These are phyloP conservation scores for Agrenia bidenticulata DNA, from an alignment of 2,888 invertebrate genomes.

Conservation along the genomic window DNA sequence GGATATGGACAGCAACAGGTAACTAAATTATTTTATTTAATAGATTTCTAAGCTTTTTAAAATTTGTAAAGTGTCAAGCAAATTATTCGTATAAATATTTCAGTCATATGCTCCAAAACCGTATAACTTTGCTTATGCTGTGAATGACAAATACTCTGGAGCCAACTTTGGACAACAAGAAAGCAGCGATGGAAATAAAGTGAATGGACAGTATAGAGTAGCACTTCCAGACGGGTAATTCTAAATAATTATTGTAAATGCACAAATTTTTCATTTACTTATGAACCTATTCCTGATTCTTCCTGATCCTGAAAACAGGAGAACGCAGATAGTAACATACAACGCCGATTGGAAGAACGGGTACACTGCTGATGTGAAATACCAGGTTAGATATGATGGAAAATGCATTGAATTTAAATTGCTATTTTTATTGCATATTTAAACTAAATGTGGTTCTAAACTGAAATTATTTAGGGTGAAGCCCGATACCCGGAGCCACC, in stretches of 20 bases:
- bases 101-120: slow-evolving; percentile 48
- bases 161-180: slow-evolving; percentile 51
- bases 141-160: slow-evolving; percentile 51
- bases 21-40: background rate
- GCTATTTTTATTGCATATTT: background rate
- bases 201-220: slow-evolving; percentile 43
- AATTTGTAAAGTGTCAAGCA: no score
- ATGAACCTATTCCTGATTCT: no score
- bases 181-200: slow-evolving; percentile 47
- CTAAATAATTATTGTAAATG: no score
- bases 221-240: slow-evolving; percentile 48
- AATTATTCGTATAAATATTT: background rate
- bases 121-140: slow-evolving; percentile 51
- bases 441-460: background rate
- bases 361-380: slow-evolving; percentile 50
- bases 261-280: no score
- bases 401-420: no score
- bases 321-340: slow-evolving; percentile 51
- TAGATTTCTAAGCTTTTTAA: background rate
- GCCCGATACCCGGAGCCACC: slow-evolving; percentile 44
- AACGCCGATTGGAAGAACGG: slow-evolving; percentile 52
- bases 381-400: slow-evolving; percentile 33
- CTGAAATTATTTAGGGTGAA: slow-evolving; percentile 33
- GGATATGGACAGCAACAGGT: slow-evolving; percentile 26
- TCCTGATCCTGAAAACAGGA: no score